Percentiles rank a stretch among this genome's conserved stretches.
phyloP scores from a whole-genome alignment of 2,113 vertebrate species.

The Callocephalon fimbriatum region DNA sequence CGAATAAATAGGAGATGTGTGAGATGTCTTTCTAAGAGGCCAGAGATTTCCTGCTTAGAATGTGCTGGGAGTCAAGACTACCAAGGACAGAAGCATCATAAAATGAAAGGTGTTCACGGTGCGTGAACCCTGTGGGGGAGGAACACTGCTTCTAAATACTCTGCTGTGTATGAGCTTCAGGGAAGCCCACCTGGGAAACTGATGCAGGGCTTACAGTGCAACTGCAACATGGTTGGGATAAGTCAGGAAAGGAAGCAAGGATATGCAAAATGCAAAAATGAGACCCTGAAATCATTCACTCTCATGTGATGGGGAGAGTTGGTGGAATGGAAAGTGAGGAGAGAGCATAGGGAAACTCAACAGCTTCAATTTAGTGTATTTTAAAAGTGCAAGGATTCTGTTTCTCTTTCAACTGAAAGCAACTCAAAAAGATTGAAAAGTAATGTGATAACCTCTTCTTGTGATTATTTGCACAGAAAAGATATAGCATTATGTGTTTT shows the following conservation, averaged over 20 bases:
- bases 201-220: background rate
- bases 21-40: background rate
- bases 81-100: background rate
- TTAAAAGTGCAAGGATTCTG: background rate
- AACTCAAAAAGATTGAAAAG: background rate
- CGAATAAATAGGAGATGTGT: background rate
- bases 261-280: background rate
- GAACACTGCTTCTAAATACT: background rate
- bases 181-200: background rate
- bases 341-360: background rate
- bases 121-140: fast-evolving
- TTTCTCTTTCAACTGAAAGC: background rate
- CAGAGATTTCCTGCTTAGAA: background rate
- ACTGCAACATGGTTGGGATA: background rate
- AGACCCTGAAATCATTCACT: background rate
- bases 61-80: background rate
- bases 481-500: background rate
- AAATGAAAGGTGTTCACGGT: background rate
- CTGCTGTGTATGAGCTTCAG: background rate
- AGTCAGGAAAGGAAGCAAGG: background rate
- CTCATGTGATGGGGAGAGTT: background rate
- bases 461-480: background rate
- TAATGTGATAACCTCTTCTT: background rate
- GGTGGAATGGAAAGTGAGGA: background rate
- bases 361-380: background rate